Evolutionary conservation across 2,797 vertebrate species (phyloP).

Genomic region (Gymnocypris eckloni): DNA sequence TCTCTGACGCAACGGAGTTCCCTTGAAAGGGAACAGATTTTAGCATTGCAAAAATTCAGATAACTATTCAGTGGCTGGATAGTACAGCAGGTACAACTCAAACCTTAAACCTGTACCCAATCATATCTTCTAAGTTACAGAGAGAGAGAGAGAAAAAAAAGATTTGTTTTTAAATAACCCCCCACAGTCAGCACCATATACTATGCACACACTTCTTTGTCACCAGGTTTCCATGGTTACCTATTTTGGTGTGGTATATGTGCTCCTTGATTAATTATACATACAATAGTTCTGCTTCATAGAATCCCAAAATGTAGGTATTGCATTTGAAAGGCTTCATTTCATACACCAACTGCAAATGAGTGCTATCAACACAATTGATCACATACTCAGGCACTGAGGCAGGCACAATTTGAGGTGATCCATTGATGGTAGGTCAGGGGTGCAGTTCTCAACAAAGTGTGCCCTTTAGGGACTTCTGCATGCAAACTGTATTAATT

Average conservation of each 20-base stretch:
- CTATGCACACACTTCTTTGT: slow-evolving; percentile 14
- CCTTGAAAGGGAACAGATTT: background rate
- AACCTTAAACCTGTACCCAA: background rate
- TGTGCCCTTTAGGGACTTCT: background rate
- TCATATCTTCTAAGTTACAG: background rate
- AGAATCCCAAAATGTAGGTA: slow-evolving; percentile 27
- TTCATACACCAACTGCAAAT: slow-evolving; percentile 19
- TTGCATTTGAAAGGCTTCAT: background rate
- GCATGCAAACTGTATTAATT: background rate
- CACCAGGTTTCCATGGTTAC: slow-evolving; percentile 45
- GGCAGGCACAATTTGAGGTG: slow-evolving; percentile 10
- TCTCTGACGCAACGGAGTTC: too few relatives aligned
- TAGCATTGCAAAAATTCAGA: background rate
- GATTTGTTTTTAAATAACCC: too few relatives aligned
- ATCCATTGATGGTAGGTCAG: background rate
- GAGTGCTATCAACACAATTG: background rate
- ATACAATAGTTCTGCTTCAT: slow-evolving; percentile 39
- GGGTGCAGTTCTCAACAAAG: slow-evolving; percentile 7
- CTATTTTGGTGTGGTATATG: slow-evolving; percentile 4
- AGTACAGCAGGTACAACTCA: background rate
- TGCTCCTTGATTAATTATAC: slow-evolving; percentile 37
- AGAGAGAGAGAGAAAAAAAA: background rate
- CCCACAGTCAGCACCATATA: slow-evolving; percentile 1
- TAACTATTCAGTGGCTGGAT: background rate
- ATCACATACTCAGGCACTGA: slow-evolving; percentile 11